Base-by-base conservation (phyloP, 2,113 vertebrate species). In the Ictalurus furcatus region DNA sequence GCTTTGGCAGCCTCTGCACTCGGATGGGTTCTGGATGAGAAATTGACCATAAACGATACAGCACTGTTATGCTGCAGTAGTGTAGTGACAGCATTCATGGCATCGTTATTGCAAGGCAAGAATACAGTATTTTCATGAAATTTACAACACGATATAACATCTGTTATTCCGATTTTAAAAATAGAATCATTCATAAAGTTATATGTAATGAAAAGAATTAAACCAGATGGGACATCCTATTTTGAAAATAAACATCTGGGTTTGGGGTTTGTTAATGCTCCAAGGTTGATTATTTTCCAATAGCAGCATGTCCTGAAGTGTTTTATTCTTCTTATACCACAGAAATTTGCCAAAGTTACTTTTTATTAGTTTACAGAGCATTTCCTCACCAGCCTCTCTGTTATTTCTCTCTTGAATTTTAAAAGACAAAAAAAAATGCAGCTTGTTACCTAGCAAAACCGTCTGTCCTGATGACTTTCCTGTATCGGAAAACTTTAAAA, bases 71-170 rank as follows among this genome's bases (percentile, higher is more conserved):
- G 98, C 89, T 97, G 97, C 82, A 96, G 96, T 93, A 98, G 98
- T 0, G 90, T 98, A 61, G 93, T 96, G 69, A 98, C 97, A 0
- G 96, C 97, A 11, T 99, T 98, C 88, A 85, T 96, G 2, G 96
- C 98, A 0, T 98, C 98, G 0, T 92, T 98, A 11, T 92, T 96
- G 28, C 96, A 99, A 17, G 98, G 98, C 98, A 95, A 96, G 79
- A 83, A 89, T 71, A 5, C 28, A 63, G 12, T 37, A 37, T 87
- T 81, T 78, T 21, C 54, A 80, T 73, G 4, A 19, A 4, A 71
- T 69, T 58, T 23, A 19, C 6, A 59, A 25, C 30, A 48, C 7
- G 7, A 8, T 83, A 44, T 44, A 48, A 69, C 28, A 44, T 17
- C 1, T 37, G 37, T 84, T 44, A 9, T 30, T 71, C 48, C 3